Conservation (phyloP, 1,140 invertebrate species). For the Bombus waltoni region DNA sequence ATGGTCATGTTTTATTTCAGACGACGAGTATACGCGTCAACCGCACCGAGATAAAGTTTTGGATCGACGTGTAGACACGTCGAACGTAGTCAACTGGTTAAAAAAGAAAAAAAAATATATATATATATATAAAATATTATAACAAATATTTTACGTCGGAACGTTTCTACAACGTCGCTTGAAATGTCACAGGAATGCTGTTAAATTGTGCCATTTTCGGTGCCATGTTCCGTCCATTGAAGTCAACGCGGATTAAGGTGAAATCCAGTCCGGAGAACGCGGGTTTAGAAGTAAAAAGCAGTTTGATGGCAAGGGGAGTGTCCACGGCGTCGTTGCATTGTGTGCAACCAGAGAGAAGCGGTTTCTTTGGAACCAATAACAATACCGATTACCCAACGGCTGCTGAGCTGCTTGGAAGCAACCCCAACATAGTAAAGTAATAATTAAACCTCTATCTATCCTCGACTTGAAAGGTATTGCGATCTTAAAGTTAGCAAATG, state of each 20-base stretch:
- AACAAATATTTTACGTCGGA: not conserved
- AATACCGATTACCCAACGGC: slow-evolving; percentile 90
- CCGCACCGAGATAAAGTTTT: too few relatives aligned
- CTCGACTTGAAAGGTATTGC: too few relatives aligned
- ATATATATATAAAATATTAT: not conserved
- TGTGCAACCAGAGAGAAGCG: slow-evolving; percentile 68
- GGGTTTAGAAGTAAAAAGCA: slow-evolving; percentile 70
- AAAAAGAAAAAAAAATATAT: not conserved
- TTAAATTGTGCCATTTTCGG: slow-evolving; percentile 91
- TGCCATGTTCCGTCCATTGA: slow-evolving; percentile 90
- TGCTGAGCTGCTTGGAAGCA: slow-evolving; percentile 86
- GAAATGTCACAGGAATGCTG: slow-evolving; percentile 84
- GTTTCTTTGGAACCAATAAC: slow-evolving; percentile 85
- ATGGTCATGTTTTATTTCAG: too few relatives aligned
- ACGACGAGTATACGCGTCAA: too few relatives aligned
- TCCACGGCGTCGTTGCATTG: slow-evolving; percentile 77
- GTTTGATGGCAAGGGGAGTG: slow-evolving; percentile 71
- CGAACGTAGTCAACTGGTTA: too few relatives aligned
- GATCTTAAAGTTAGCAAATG: too few relatives aligned
- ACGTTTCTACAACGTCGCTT: too few relatives aligned
- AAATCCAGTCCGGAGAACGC: slow-evolving; percentile 78
- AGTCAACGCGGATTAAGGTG: slow-evolving; percentile 86
- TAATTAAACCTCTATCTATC: not conserved
- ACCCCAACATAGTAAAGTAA: slow-evolving; percentile 83
- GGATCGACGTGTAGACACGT: too few relatives aligned